Percentiles rank a stretch among this genome's conserved stretches.
Conservation (phyloP, 2,113 vertebrate genomes). For the Hystrix brachyura region DNA sequence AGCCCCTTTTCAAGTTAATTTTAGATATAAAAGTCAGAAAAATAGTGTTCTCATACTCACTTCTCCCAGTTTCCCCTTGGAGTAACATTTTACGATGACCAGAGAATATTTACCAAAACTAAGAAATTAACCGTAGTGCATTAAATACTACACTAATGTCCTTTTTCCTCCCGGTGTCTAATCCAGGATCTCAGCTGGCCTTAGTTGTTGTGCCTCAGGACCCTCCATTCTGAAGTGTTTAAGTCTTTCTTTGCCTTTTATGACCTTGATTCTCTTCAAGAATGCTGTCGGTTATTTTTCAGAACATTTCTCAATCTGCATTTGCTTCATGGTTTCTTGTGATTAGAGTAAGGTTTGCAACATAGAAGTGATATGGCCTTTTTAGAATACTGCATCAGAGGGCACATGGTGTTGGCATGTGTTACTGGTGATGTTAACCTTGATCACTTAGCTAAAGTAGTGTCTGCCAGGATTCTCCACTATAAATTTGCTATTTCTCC, state of each 20-base stretch:
- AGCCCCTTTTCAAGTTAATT: neutral
- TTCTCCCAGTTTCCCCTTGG: neutral
- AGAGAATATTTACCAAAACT: neutral
- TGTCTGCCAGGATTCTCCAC: neutral
- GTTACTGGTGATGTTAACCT: neutral
- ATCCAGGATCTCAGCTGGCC: neutral
- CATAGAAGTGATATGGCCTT: neutral
- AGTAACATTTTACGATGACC: neutral
- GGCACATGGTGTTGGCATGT: neutral
- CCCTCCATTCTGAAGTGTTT: neutral
- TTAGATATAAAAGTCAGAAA: slow-evolving; percentile 1
- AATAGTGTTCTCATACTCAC: neutral
- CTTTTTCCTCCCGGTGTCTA: neutral
- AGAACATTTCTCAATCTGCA: neutral
- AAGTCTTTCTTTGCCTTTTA: neutral
- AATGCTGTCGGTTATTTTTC: neutral
- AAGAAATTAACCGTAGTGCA: neutral
- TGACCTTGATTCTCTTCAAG: neutral
- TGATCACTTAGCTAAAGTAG: neutral
- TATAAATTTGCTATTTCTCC: neutral
- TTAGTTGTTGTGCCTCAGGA: neutral
- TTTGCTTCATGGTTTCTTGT: neutral
- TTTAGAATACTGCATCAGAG: neutral
- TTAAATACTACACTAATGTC: neutral
- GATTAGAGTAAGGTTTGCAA: neutral